Evolutionary conservation across 2,113 vertebrate species (phyloP).

Genomic region (Cercopithecus mona): DNA sequence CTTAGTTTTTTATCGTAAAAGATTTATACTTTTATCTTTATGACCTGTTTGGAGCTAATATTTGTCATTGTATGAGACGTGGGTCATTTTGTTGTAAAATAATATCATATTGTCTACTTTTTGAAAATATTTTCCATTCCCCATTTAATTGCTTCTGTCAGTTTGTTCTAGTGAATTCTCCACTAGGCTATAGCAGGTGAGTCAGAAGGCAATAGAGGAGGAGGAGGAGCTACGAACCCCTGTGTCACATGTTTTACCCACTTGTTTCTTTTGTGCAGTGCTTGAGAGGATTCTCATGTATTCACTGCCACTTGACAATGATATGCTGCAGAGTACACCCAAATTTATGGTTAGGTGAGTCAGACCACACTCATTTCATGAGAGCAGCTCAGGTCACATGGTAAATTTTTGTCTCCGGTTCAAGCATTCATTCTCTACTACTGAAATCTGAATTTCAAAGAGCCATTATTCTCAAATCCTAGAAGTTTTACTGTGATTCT

Average conservation of each 20-base stretch:
- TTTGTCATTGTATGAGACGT: neutral
- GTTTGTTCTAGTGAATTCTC: neutral
- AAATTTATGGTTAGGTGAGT: neutral
- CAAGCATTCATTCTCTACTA: neutral
- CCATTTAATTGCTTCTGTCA: neutral
- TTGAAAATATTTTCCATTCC: neutral
- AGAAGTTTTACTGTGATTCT: neutral
- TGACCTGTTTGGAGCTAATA: neutral
- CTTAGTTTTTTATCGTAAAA: neutral
- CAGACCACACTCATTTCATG: neutral
- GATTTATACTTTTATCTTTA: neutral
- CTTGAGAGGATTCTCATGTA: neutral
- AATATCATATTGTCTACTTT: neutral
- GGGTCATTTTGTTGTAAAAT: neutral
- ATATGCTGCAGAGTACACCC: neutral
- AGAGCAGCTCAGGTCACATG: neutral
- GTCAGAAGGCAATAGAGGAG: rapidly evolving
- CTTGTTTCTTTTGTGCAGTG: no score
- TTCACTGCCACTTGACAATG: neutral
- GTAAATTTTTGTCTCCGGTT: neutral
- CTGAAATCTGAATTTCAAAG: neutral
- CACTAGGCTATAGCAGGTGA: neutral
- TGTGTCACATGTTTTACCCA: neutral
- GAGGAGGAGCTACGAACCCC: rapidly evolving
- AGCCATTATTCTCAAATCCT: neutral